Percentiles rank a stretch among this genome's conserved stretches.
Conservation (phyloP, 2,113 vertebrate species). For the Tetraodon nigroviridis region DNA sequence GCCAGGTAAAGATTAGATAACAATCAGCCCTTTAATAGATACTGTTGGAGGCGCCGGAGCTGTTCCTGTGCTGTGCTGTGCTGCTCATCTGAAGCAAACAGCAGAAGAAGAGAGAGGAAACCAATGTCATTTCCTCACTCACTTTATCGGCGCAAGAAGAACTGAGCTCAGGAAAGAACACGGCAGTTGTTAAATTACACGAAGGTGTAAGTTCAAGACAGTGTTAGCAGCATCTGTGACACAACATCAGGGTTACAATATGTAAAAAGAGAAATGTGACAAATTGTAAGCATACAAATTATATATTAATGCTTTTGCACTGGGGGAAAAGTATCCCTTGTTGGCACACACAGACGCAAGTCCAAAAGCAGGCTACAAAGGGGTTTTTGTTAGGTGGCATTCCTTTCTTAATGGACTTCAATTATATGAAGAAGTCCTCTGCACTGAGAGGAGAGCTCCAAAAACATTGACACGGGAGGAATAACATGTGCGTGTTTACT, state of each 20-base stretch:
- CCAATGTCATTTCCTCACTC: slow-evolving; percentile 47
- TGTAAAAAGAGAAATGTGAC: too few species aligned
- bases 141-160: slow-evolving; percentile 39
- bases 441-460: slow-evolving; percentile 60
- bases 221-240: slow-evolving; percentile 8
- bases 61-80: slow-evolving; percentile 43
- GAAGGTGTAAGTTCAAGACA: slow-evolving; percentile 25
- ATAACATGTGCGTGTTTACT: slow-evolving; percentile 72
- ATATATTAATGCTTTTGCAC: too few species aligned
- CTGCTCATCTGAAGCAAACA: slow-evolving; percentile 58
- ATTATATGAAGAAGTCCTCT: slow-evolving; percentile 56
- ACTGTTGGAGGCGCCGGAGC: slow-evolving; percentile 67
- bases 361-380: slow-evolving; percentile 37
- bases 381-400: slow-evolving; percentile 52
- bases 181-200: slow-evolving; percentile 41
- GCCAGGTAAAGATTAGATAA: slow-evolving; percentile 80
- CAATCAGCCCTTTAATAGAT: slow-evolving; percentile 76
- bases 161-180: slow-evolving; percentile 31
- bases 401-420: slow-evolving; percentile 60
- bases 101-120: slow-evolving; percentile 49
- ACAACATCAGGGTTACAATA: not conserved
- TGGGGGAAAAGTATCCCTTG: too few species aligned
- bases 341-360: too few species aligned
- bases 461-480: slow-evolving; percentile 66
- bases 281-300: too few species aligned